Base-by-base conservation (phyloP, 2,888 invertebrate species). In the Danaus chrysippus region DNA sequence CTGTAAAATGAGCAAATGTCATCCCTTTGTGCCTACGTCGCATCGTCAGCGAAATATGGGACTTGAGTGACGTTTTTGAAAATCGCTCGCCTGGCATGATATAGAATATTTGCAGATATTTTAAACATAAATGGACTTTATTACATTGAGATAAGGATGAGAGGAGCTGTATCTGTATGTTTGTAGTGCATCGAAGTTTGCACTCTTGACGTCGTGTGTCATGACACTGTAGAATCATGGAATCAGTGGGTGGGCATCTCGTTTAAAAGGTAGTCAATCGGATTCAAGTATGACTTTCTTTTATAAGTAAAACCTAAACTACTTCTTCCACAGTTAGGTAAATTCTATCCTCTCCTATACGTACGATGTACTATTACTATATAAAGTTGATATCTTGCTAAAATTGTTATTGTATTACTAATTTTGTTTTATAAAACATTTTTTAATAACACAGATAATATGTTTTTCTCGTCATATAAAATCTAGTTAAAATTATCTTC, bases 131-230 rank as follows among this genome's bases (percentile, higher is more conserved):
- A 56, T 63, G 52, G 56, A 59, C 69, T 64, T 67, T 79, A 72
- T 54, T 0, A 0, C 12, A 0, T 42, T 0, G 54, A 0, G 0
- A 52, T 74, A 76, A 69, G 65, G 65, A 19, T 42, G 12, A 42
- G 8, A 10, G 2, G 6, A 17, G 6, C 41, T 64, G 70, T 23
- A 65, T 42, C 5, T 1, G 10, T 66, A 68, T 15, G 42, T 53
- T 68, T 58, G 73, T 59, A n/a, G 23, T 62, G 65, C 61, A 62
- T 63, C 62, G 66, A 67, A 75, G 79, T 82, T 79, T 80, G 78
- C 78, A 68, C 73, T 72, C 74, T 79, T 68, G 65, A 76, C 72
- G 72, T 71, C 76, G 77, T 78, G 75, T 77, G 77, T 78, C 75
- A 70, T 74, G 72, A 73, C 73, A 70, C 66, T 68, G 66, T 71